A percentile compares a stretch with the other conserved stretches of the same genome.
phyloP scores from a whole-genome alignment of 2,113 vertebrate genomes.

The Centropus unirufus region DNA sequence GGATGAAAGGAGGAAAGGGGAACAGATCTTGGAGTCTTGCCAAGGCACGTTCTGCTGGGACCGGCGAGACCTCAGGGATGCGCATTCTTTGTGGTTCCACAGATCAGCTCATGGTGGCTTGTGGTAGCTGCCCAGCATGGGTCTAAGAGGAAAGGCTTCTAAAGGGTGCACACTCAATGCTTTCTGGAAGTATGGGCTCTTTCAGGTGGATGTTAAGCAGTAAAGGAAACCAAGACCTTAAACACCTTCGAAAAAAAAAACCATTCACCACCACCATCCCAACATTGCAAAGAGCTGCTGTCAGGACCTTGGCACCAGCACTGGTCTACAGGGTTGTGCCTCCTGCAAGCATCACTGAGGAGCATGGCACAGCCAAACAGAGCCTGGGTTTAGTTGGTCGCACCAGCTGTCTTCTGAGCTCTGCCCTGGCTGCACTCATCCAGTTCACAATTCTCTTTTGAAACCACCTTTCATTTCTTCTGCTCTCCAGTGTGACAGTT shows the following conservation, averaged over 20 bases:
- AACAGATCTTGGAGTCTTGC: neutral
- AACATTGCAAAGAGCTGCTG: neutral
- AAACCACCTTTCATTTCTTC: neutral
- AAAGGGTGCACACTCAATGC: neutral
- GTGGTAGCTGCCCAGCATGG: neutral
- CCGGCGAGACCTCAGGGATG: neutral
- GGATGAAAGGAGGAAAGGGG: neutral
- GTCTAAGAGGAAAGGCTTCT: neutral
- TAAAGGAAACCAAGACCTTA: neutral
- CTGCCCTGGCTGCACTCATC: neutral
- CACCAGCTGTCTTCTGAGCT: neutral
- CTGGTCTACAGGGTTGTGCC: neutral
- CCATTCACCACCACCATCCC: neutral
- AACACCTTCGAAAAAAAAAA: neutral
- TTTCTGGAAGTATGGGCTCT: neutral
- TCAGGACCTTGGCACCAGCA: neutral
- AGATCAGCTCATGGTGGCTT: neutral
- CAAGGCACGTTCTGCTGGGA: neutral
- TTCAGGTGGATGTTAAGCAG: neutral
- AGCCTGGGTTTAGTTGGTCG: accelerated
- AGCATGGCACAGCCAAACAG: neutral
- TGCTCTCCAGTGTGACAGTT: neutral
- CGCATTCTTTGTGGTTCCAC: neutral
- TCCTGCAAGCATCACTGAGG: neutral
- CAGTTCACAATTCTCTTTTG: neutral